Percentiles rank a stretch among this genome's conserved stretches.
Evolutionary conservation across 1,140 invertebrate species (phyloP).

Genomic region (Lutraria rhynchaena): DNA sequence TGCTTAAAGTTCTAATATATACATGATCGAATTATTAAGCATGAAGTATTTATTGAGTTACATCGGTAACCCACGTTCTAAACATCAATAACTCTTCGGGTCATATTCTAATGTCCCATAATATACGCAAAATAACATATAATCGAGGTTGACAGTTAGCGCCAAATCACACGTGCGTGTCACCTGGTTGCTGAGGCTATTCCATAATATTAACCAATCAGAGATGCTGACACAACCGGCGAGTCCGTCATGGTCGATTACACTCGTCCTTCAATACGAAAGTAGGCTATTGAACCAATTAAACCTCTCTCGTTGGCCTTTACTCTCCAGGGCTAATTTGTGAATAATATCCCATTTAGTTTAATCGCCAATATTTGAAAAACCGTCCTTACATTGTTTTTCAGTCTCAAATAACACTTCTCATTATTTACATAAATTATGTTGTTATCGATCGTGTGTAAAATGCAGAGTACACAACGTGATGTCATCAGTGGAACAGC

Average conservation of each 20-base stretch:
- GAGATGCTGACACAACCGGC: background rate
- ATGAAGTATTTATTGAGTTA: too few relatives aligned
- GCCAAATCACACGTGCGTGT: conserved; percentile 20
- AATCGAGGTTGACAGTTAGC: background rate
- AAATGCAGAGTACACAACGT: conserved; percentile 8
- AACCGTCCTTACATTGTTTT: background rate
- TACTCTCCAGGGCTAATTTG: too few relatives aligned
- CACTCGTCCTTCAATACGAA: conserved; percentile 37
- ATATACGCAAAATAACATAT: too few relatives aligned
- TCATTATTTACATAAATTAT: conserved; percentile 29
- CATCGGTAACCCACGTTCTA: too few relatives aligned
- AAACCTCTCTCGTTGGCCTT: background rate
- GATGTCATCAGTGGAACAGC: conserved; percentile 42
- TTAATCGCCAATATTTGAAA: background rate
- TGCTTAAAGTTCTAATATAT: too few relatives aligned
- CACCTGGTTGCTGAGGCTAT: background rate
- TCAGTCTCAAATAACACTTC: background rate
- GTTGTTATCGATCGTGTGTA: conserved; percentile 24
- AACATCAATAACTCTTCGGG: too few relatives aligned
- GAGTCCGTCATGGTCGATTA: conserved; percentile 3
- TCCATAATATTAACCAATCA: conserved; percentile 9
- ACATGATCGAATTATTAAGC: too few relatives aligned
- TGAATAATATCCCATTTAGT: background rate
- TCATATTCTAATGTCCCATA: too few relatives aligned
- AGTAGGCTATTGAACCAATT: conserved; percentile 43